Percentiles rank a stretch among this genome's conserved stretches.
Conservation (phyloP, 2,888 invertebrate species). For the Brachycybe producta region DNA sequence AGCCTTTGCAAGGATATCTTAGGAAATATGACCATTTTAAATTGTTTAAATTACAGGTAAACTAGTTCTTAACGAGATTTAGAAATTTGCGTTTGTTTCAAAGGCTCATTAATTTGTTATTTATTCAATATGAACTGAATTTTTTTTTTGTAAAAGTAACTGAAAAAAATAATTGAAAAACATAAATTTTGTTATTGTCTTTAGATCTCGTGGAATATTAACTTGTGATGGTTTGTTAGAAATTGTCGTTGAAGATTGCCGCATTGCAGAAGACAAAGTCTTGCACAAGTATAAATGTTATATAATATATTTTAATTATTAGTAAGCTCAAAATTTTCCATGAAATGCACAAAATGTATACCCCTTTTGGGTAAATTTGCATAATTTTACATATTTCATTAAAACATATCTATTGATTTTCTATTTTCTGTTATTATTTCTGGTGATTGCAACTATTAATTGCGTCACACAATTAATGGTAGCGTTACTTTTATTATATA, state of each 20-base stretch:
- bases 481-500: no score
- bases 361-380: no score
- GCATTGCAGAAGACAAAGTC: constrained; percentile 4
- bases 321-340: background rate
- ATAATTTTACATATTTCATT: no score
- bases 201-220: background rate
- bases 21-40: constrained; percentile 8
- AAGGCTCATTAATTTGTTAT: background rate
- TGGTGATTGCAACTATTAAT: no score
- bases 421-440: no score
- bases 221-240: background rate
- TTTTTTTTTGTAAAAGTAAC: background rate
- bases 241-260: constrained; percentile 1
- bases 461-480: no score
- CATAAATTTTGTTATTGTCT: no score
- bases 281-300: constrained; percentile 1
- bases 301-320: background rate
- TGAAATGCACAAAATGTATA: no score
- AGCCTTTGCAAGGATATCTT: constrained; percentile 7
- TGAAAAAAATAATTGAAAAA: no score
- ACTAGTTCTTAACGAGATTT: no score
- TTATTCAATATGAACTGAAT: background rate
- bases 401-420: no score
- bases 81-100: background rate
- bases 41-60: background rate